These are phyloP conservation scores for Drosophila aff. DNA, from an alignment of 1,140 invertebrate species.

Conservation along the genomic window DNA sequence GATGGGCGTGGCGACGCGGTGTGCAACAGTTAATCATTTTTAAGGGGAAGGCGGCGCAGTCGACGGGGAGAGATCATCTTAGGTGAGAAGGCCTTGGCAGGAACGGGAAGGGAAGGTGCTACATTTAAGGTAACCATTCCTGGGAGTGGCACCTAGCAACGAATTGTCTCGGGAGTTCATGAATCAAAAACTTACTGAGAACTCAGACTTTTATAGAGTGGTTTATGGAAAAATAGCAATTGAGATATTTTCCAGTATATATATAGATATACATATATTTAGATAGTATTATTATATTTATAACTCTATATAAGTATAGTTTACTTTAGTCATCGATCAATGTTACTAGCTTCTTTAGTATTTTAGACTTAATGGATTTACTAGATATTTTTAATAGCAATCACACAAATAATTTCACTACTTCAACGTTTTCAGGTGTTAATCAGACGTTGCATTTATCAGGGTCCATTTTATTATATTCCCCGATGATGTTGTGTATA, in stretches of 20 bases:
- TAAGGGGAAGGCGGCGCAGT: constrained; percentile 6
- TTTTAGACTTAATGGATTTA: neutral
- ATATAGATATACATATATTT: neutral
- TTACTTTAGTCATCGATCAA: neutral
- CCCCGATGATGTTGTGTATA: constrained; percentile 4
- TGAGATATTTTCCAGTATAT: no score
- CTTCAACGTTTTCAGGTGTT: neutral
- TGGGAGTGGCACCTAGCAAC: constrained; percentile 19
- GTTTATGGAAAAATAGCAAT: neutral
- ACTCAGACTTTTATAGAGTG: neutral
- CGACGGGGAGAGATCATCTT: constrained; percentile 14
- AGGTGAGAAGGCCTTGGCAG: constrained; percentile 7
- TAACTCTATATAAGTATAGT: no score
- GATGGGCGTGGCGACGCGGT: constrained; percentile 64
- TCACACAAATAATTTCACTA: neutral
- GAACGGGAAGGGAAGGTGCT: constrained; percentile 7
- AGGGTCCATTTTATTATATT: constrained; percentile 4
- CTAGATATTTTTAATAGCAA: no score
- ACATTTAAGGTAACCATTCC: constrained; percentile 11
- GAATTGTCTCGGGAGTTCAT: neutral
- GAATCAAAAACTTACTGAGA: neutral
- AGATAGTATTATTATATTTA: neutral
- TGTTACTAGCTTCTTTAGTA: no score
- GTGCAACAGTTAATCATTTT: constrained; percentile 74
- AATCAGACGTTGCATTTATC: constrained; percentile 2